Evolutionary conservation across 2,888 invertebrate species (phyloP), one percentile per base, ranked within the genome.

Genomic region (Heliconius ismenius): DNA sequence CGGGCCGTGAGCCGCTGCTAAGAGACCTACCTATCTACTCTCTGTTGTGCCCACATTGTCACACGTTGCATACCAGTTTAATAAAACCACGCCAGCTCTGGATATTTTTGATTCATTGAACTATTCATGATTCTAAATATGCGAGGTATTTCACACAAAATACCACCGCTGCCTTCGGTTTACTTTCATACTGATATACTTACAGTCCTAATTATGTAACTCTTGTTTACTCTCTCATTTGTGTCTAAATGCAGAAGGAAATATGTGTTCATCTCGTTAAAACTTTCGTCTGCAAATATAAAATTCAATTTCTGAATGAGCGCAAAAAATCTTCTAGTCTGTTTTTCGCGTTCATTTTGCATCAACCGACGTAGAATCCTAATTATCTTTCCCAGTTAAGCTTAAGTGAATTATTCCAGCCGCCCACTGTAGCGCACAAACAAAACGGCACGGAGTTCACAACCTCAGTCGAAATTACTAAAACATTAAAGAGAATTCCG

Each of bases 321-420:
- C 90, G 86, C 89, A 91, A 93, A 93, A 92, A 92, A 91, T 92
- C 92, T 89, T 89, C 90, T 83, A 89, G 88, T 90, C 89, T 91
- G 90, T 92, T 93, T 92, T 92, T 92, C 89, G 91, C 90, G 89
- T 93, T 93, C 92, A 91, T 93, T 93, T 92, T 93, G 92, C 93
- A 93, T 92, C 92, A 92, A 91, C 91, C 90, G 86, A 89, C 91
- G 93, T 92, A 92, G 92, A 92, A 93, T 93, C 93, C 93, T 93
- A 94, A 94, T 94, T 93, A 93, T 94, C 93, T 93, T 93, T 92
- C 89, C 92, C 92, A 91, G 93, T 94, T 93, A 93, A 94, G 92
- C 92, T 93, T 93, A 93, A 93, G 92, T 93, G 93, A 94, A 94
- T 94, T 94, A 94, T 93, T 93, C 89, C 88, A 87, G 91, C 88